Conservation (phyloP, 2,113 vertebrate species). For the Sus scrofa region DNA sequence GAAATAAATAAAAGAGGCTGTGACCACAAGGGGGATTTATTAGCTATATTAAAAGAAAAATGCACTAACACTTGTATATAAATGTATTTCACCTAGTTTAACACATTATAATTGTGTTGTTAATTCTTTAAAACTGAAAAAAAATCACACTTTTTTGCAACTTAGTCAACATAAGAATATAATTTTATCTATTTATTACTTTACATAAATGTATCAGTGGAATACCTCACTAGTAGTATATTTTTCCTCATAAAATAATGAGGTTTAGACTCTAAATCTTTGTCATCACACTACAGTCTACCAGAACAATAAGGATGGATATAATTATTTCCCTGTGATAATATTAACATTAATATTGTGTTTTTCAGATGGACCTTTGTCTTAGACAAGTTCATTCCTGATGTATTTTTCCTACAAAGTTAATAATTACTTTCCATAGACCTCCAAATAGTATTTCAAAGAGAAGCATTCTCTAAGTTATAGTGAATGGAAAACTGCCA, state of each 20-base stretch:
- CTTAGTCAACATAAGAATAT: not conserved
- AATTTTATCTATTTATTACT: not conserved
- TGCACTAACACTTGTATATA: not conserved
- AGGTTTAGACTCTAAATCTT: not conserved
- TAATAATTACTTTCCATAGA: constrained; percentile 40
- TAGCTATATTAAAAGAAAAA: not conserved
- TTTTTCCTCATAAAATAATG: not conserved
- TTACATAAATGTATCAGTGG: not conserved
- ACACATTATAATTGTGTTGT: not conserved
- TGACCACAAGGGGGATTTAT: not conserved
- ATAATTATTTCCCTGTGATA: not conserved
- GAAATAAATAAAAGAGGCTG: not conserved
- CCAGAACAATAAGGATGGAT: not conserved
- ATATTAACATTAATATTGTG: not conserved
- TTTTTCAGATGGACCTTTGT: constrained; percentile 5
- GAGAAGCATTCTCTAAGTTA: not conserved
- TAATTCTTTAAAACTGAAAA: constrained; percentile 15
- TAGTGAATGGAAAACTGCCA: not conserved
- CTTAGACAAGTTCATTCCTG: constrained; percentile 1
- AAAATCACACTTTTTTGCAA: not conserved
- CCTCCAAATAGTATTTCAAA: not conserved
- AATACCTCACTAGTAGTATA: not conserved
- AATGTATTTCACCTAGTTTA: not conserved
- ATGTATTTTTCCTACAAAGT: constrained; percentile 15
- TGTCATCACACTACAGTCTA: not conserved